Evolutionary conservation across 2,888 invertebrate species (phyloP).

Genomic region (Cheilosia pagana): DNA sequence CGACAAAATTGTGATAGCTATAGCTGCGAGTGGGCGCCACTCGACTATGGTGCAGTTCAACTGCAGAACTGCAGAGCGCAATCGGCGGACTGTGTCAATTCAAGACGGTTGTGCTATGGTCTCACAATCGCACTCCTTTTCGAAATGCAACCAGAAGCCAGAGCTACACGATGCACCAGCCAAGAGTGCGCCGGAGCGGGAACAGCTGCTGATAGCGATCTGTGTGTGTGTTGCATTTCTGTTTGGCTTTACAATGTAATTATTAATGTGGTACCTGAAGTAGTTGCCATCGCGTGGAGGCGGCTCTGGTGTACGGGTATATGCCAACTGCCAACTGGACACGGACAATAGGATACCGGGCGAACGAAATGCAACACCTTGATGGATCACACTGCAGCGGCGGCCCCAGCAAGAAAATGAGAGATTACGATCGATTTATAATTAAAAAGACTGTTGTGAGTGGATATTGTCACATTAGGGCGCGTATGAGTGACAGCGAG

Average conservation of each 20-base stretch:
- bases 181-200: neutral
- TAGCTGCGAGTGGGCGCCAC: constrained; percentile 75
- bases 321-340: constrained; percentile 36
- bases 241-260: constrained; percentile 66
- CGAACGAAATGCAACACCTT: constrained; percentile 16
- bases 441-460: constrained; percentile 68
- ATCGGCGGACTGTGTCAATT: constrained; percentile 66
- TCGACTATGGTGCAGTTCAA: constrained; percentile 59
- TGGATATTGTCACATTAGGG: constrained; percentile 58
- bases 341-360: constrained; percentile 61
- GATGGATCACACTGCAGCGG: constrained; percentile 27
- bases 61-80: constrained; percentile 21
- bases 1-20: constrained; percentile 69
- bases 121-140: constrained; percentile 22
- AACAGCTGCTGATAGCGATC: constrained; percentile 69
- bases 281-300: constrained; percentile 55
- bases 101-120: constrained; percentile 45
- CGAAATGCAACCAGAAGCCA: constrained; percentile 41
- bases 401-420: constrained; percentile 49
- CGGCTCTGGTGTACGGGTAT: constrained; percentile 11
- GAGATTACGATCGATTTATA: constrained; percentile 74
- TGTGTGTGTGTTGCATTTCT: constrained; percentile 52
- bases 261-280: constrained; percentile 67
- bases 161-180: constrained; percentile 18
- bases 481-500: constrained; percentile 27